Conservation (phyloP, 2,797 vertebrate species). For the Enteromius anoplus region DNA sequence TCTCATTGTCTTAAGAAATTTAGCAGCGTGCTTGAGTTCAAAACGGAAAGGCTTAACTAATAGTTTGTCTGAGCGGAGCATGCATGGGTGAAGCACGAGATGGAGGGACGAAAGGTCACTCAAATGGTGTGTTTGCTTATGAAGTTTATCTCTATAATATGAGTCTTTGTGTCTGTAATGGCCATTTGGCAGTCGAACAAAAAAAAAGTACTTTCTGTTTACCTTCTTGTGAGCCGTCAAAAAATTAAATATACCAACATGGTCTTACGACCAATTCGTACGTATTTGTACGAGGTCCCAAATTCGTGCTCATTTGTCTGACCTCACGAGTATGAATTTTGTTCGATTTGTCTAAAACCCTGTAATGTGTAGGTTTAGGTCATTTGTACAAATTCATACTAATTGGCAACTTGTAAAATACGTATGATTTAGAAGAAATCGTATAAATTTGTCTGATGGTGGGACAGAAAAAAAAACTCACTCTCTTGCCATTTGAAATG, state of each 20-base stretch:
- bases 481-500: too few relatives aligned
- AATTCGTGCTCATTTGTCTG: too few relatives aligned
- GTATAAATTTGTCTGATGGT: too few relatives aligned
- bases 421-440: too few relatives aligned
- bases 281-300: too few relatives aligned
- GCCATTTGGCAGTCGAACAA: neutral
- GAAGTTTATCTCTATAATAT: neutral
- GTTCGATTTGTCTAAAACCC: too few relatives aligned
- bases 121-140: neutral
- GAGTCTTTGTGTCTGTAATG: neutral
- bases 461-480: too few relatives aligned
- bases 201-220: neutral
- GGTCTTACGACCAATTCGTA: too few relatives aligned
- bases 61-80: slow-evolving; percentile 30
- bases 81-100: neutral
- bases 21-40: slow-evolving; percentile 39
- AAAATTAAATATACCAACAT: neutral
- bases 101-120: slow-evolving; percentile 17
- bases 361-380: too few relatives aligned
- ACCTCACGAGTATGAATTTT: too few relatives aligned
- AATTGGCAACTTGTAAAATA: too few relatives aligned
- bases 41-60: slow-evolving; percentile 35
- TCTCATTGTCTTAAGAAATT: slow-evolving; percentile 69
- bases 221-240: neutral
- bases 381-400: too few relatives aligned